Evolutionary conservation across 2,113 vertebrate genomes (phyloP).

Genomic region (Sinocyclocheilus anophthalmus): DNA sequence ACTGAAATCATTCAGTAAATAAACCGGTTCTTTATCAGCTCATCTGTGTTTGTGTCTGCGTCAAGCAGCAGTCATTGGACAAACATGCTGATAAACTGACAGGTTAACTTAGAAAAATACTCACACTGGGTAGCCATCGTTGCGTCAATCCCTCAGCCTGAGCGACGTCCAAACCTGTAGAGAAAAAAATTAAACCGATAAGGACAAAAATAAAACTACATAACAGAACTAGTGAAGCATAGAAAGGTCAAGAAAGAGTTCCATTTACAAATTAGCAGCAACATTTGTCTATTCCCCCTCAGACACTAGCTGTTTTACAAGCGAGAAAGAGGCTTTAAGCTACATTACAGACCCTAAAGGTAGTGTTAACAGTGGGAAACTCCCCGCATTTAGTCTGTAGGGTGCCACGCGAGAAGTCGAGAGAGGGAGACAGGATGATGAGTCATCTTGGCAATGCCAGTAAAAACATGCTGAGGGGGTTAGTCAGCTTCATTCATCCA

Average conservation of each 20-base stretch:
- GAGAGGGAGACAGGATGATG: background rate
- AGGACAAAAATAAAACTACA: background rate
- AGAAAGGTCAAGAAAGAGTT: background rate
- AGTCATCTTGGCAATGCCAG: conserved; percentile 43
- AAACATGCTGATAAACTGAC: background rate
- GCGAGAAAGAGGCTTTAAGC: conserved; percentile 22
- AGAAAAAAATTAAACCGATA: conserved; percentile 24
- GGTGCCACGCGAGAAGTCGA: conserved; percentile 12
- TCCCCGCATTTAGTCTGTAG: conserved; percentile 49
- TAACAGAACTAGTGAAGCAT: background rate
- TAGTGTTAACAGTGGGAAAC: conserved; percentile 42
- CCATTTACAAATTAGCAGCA: conserved; percentile 17
- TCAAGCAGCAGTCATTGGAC: background rate
- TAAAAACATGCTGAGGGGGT: conserved; percentile 51
- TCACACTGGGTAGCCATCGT: conserved; percentile 97
- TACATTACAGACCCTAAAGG: conserved; percentile 41
- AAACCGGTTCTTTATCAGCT: background rate
- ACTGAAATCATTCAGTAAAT: background rate
- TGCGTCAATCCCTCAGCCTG: conserved; percentile 76
- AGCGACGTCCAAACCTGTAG: conserved; percentile 77
- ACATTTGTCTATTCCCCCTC: conserved; percentile 32
- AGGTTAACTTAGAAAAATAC: conserved; percentile 53
- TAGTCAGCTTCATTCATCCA: conserved; percentile 51
- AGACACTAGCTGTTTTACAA: conserved; percentile 51
- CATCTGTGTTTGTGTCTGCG: background rate